A percentile compares a stretch with the other conserved stretches of the same genome.
Evolutionary conservation across 2,113 vertebrate species (phyloP).

Genomic region (Arvicanthis niloticus): DNA sequence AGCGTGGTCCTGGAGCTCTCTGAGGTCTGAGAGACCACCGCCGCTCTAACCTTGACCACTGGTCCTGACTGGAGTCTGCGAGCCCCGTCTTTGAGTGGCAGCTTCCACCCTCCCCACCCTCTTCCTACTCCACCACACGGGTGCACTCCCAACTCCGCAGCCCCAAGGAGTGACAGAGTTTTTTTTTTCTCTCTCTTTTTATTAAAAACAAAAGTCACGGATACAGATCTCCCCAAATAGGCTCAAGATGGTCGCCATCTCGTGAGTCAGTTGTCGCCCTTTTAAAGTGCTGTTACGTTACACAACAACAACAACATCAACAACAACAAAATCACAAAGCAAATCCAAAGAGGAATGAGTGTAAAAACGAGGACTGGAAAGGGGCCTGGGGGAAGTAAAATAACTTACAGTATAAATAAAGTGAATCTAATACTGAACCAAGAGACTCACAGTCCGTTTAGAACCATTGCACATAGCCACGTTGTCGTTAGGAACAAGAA

Average conservation of each 20-base stretch:
- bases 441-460: conserved; percentile 92
- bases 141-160: conserved; percentile 37
- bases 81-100: background rate
- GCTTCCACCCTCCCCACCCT: background rate
- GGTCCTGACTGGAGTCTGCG: fast-evolving
- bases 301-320: conserved; percentile 62
- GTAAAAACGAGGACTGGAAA: conserved; percentile 37
- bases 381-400: conserved; percentile 65
- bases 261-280: conserved; percentile 82
- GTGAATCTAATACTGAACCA: conserved; percentile 88
- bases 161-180: conserved; percentile 44
- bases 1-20: background rate
- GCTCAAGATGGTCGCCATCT: conserved; percentile 82
- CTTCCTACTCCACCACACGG: background rate
- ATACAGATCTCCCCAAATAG: conserved; percentile 84
- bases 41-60: background rate
- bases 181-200: conserved; percentile 46
- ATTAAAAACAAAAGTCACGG: conserved; percentile 86
- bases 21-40: background rate
- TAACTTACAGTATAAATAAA: conserved; percentile 86
- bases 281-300: conserved; percentile 90
- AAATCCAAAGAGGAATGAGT: conserved; percentile 36
- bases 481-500: conserved; percentile 87
- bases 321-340: conserved; percentile 61
- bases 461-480: conserved; percentile 97